These are phyloP conservation scores for Reticulitermes lucifugus DNA, from an alignment of 2,888 invertebrate species.

Conservation along the genomic window DNA sequence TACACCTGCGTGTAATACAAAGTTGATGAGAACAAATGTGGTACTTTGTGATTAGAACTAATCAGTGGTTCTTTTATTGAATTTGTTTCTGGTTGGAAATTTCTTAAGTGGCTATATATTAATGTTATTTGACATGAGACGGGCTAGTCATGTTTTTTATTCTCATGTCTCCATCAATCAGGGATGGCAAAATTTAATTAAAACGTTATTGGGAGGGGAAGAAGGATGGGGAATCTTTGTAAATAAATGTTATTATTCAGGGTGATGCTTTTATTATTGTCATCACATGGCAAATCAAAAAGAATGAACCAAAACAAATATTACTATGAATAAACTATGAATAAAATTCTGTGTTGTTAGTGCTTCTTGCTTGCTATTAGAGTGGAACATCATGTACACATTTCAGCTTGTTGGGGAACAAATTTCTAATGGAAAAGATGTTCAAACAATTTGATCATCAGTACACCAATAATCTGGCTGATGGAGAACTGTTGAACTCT, in stretches of 20 bases:
- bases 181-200: slow-evolving; percentile 31
- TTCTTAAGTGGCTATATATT: not conserved
- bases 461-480: too few species aligned
- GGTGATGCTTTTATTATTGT: slow-evolving; percentile 45
- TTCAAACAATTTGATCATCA: not conserved
- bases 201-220: slow-evolving; percentile 53
- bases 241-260: slow-evolving; percentile 48
- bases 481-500: too few species aligned
- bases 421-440: not conserved
- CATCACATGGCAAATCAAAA: slow-evolving; percentile 33
- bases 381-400: slow-evolving; percentile 45
- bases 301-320: slow-evolving; percentile 43
- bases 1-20: slow-evolving; percentile 1
- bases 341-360: slow-evolving; percentile 52
- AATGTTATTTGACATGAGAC: not conserved
- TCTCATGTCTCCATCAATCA: slow-evolving; percentile 35
- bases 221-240: slow-evolving; percentile 54
- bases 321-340: slow-evolving; percentile 44
- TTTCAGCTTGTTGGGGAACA: slow-evolving; percentile 44
- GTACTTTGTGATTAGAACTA: not conserved
- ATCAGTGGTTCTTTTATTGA: not conserved
- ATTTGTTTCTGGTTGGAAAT: not conserved
- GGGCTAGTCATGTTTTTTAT: slow-evolving; percentile 21
- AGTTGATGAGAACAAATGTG: not conserved
- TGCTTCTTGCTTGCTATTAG: slow-evolving; percentile 53